These are phyloP conservation scores for Protobothrops mucrosquamatus DNA, from an alignment of 2,113 vertebrate species.

Conservation along the genomic window DNA sequence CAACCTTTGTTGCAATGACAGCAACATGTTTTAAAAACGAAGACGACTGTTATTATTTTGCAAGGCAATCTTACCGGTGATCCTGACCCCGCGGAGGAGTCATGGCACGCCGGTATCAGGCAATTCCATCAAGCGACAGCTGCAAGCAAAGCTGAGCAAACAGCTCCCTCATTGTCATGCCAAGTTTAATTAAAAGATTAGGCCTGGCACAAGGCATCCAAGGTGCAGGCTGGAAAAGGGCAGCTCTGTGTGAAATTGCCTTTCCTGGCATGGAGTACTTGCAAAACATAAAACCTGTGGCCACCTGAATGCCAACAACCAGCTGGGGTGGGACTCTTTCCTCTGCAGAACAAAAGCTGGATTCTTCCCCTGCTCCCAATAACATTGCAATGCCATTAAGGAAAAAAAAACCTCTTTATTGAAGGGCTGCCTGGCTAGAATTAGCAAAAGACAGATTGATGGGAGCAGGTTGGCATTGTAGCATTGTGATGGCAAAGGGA, in stretches of 20 bases:
- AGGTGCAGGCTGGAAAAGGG: slow-evolving; percentile 14
- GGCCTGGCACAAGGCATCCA: slow-evolving; percentile 23
- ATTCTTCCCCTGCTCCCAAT: not conserved
- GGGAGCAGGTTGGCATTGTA: not conserved
- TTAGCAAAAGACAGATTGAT: not conserved
- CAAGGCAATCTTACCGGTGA: not conserved
- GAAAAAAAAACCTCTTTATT: not conserved
- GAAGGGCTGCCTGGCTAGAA: not conserved
- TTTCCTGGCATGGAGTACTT: not conserved
- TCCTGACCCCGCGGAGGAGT: slow-evolving; percentile 10
- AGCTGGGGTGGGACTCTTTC: not conserved
- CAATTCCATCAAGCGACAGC: slow-evolving; percentile 27
- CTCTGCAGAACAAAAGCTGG: not conserved
- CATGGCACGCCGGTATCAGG: not conserved
- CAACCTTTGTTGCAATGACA: not conserved
- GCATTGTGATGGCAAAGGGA: not conserved
- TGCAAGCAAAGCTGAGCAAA: not conserved
- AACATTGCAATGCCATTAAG: not conserved
- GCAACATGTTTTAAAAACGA: not conserved
- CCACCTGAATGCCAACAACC: not conserved
- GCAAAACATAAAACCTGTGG: not conserved
- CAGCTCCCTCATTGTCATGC: slow-evolving; percentile 31
- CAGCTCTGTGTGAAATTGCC: slow-evolving; percentile 22
- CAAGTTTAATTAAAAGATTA: slow-evolving; percentile 48
- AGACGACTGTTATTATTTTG: not conserved